These are phyloP conservation scores for Tricholaema leucomelas DNA, from an alignment of 2,113 vertebrate species.

Conservation along the genomic window DNA sequence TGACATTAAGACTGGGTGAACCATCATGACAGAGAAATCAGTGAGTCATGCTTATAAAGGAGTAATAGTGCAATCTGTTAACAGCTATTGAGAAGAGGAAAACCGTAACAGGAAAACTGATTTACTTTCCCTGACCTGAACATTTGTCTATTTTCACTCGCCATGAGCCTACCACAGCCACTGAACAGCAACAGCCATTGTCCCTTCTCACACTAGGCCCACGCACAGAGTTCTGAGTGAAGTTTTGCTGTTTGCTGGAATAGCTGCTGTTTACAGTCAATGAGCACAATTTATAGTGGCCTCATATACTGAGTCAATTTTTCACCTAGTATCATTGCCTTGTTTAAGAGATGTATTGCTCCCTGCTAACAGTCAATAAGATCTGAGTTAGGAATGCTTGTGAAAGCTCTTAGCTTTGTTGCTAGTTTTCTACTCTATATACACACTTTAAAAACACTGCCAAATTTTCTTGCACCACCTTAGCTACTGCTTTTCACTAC, in stretches of 20 bases:
- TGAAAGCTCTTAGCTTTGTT: background rate
- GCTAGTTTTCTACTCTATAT: background rate
- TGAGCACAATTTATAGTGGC: background rate
- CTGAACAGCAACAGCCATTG: background rate
- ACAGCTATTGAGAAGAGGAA: background rate
- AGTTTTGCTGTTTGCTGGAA: background rate
- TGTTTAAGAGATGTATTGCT: background rate
- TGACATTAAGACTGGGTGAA: background rate
- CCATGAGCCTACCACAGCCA: background rate
- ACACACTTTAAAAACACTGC: background rate
- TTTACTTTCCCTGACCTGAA: background rate
- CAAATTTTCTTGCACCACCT: background rate
- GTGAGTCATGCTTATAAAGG: constrained; percentile 7
- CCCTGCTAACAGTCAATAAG: background rate
- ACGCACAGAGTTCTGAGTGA: background rate
- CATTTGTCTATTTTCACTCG: background rate
- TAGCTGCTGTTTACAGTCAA: background rate
- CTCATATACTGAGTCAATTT: background rate
- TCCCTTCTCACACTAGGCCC: background rate
- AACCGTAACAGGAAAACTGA: background rate
- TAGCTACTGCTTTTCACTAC: background rate
- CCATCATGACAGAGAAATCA: background rate
- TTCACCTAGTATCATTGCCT: background rate
- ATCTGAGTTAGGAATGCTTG: background rate
- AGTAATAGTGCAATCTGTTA: background rate